phyloP scores from a whole-genome alignment of 2,113 vertebrate species.

The Sceloporus undulatus region DNA sequence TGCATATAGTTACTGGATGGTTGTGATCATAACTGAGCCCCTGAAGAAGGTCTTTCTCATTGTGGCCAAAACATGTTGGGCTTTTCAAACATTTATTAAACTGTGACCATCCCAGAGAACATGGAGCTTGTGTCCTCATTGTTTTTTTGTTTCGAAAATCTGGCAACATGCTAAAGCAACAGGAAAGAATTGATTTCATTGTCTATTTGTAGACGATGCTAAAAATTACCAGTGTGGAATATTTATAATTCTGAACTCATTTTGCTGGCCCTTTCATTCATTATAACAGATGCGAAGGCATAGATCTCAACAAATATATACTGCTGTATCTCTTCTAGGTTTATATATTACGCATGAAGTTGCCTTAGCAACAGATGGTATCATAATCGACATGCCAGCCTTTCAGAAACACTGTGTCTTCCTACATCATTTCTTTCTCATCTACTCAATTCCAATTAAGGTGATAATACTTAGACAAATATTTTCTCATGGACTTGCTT shows the following conservation, averaged over 20 bases:
- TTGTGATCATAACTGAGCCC: no score
- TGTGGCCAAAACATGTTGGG: no score
- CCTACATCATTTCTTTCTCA: slow-evolving; percentile 5
- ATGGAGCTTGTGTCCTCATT: background rate
- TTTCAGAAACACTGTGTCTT: background rate
- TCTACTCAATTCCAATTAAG: background rate
- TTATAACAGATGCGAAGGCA: background rate
- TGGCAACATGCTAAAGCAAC: background rate
- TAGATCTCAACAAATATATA: background rate
- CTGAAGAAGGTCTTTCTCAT: no score
- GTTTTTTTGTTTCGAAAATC: background rate
- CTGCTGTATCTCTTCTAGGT: background rate
- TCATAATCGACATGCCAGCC: background rate
- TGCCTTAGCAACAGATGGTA: slow-evolving; percentile 20
- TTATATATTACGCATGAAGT: background rate
- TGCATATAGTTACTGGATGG: no score
- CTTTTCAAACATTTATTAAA: no score
- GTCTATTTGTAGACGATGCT: background rate
- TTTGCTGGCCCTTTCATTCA: background rate
- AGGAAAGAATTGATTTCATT: background rate
- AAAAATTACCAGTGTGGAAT: background rate
- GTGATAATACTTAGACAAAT: slow-evolving; percentile 5
- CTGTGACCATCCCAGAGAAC: no score
- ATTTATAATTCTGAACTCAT: background rate
- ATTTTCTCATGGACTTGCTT: background rate